Conservation (phyloP, 2,797 vertebrate species). For the Trematomus bernacchii region DNA sequence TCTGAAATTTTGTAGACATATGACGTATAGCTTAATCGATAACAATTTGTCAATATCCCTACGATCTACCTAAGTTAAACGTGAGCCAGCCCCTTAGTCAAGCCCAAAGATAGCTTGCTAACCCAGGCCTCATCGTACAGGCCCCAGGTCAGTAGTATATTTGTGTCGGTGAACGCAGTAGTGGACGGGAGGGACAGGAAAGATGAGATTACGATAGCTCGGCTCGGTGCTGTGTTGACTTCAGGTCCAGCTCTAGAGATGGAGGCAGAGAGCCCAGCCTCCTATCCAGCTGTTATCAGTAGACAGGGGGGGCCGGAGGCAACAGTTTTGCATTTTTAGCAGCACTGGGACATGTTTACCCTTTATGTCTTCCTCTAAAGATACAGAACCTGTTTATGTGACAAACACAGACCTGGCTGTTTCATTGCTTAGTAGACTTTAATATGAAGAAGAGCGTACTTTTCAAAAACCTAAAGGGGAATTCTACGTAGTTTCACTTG, state of each 20-base stretch:
- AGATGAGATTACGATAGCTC: conserved; percentile 2
- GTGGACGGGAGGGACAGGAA: conserved; percentile 6
- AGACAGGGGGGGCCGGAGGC: conserved; percentile 34
- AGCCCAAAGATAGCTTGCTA: background rate
- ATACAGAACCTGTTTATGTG: conserved; percentile 15
- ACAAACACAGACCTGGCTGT: conserved; percentile 16
- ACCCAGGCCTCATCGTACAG: background rate
- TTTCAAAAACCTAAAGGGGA: background rate
- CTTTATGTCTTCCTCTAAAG: conserved; percentile 17
- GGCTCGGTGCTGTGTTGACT: conserved; percentile 11
- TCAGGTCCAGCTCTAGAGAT: conserved; percentile 23
- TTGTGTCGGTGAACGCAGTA: conserved; percentile 12
- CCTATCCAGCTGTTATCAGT: conserved; percentile 35
- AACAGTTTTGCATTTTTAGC: conserved; percentile 28
- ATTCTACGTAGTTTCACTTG: background rate
- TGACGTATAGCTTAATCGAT: background rate
- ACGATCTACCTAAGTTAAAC: background rate
- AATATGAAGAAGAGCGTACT: background rate
- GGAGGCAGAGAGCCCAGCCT: conserved; percentile 20
- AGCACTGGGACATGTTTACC: conserved; percentile 16
- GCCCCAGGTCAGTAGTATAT: background rate
- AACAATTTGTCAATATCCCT: background rate
- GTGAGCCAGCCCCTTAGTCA: background rate
- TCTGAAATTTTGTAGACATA: background rate
- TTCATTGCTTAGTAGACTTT: background rate